Base-by-base conservation (phyloP, 2,888 invertebrate genomes). In the Erebia aethiops region DNA sequence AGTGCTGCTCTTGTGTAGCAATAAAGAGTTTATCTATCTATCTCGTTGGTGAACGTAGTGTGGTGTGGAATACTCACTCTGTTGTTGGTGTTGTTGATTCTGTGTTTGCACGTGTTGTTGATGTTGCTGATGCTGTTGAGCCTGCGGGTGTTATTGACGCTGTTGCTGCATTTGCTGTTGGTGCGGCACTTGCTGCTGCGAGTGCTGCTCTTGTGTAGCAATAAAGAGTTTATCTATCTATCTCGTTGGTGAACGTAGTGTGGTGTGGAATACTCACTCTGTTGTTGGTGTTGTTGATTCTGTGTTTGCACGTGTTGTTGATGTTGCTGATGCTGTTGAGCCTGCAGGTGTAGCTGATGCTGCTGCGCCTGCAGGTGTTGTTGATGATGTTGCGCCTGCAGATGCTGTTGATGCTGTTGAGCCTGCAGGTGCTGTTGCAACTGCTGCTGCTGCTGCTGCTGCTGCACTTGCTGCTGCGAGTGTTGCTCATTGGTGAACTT, bases 401-500 rank as follows among this genome's bases (percentile, higher is more conserved):
- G 78, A 0, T 77, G 78, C 8, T 77, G 80, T 7, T 49, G 35
- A 35, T 35, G 35, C 35, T 35, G 35, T 1, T 35, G 35, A 5
- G 35, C 35, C 35, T 35, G 35, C 35, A 35, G 35, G 7, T 35
- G 35, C 1, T 35, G 35, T 35, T 35, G 35, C 5, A 7, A 7
- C 35, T 77, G 78, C 1, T 77, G 80, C 0, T 81, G 82, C 16
- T 83, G 82, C 1, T 80, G 82, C n/a, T 82, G 83, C 3, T 82
- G 85, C 1, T 82, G 80, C 35, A 81, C 80, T n/a, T 84, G 83
- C 67, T 86, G 87, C 58, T 86, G 89, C 70, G 85, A 83, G 70
- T 88, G 91, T 62, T 90, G 90, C 64, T 92, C 91, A 77, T 93
- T 93, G 72, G 92, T 92, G 79, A 90, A 89, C 84, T 93, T 93